phyloP scores from a whole-genome alignment of 1,140 invertebrate species.

The Anthonomus grandis region DNA sequence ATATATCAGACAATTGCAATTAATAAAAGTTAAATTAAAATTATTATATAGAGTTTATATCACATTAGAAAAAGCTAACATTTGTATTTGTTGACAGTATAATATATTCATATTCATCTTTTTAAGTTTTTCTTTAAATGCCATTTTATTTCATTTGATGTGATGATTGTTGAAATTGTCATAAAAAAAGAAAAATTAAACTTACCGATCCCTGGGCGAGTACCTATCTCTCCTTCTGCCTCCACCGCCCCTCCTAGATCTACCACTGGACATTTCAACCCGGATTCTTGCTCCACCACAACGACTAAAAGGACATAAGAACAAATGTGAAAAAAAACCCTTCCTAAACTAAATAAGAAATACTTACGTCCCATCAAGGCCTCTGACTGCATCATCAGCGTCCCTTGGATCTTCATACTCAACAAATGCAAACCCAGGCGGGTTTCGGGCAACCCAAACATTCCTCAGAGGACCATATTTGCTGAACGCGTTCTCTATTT shows the following conservation, averaged over 20 bases:
- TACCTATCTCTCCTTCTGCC: constrained; percentile 52
- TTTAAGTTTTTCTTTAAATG: too few species aligned
- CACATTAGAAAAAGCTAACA: too few species aligned
- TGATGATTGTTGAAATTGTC: too few species aligned
- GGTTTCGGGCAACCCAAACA: constrained; percentile 95
- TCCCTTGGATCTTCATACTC: constrained; percentile 97
- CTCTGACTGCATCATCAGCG: constrained; percentile 95
- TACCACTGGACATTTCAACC: constrained; percentile 85
- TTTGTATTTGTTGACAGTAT: too few species aligned
- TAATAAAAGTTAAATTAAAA: too few species aligned
- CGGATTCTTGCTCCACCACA: constrained; percentile 80
- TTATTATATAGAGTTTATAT: too few species aligned
- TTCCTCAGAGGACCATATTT: constrained; percentile 94
- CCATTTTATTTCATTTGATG: too few species aligned
- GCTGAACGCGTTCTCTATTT: constrained; percentile 87
- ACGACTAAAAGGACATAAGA: constrained; percentile 52
- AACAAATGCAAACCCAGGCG: constrained; percentile 95
- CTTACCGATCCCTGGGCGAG: constrained; percentile 53
- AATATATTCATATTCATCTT: too few species aligned
- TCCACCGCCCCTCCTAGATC: constrained; percentile 67
- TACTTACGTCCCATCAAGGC: constrained; percentile 89
- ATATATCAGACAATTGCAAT: too few species aligned
- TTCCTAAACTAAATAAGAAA: neutral
- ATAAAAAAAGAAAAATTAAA: constrained; percentile 15
- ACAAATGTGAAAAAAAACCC: neutral